phyloP scores from a whole-genome alignment of 2,113 vertebrate genomes.

The Dermatemys mawii region DNA sequence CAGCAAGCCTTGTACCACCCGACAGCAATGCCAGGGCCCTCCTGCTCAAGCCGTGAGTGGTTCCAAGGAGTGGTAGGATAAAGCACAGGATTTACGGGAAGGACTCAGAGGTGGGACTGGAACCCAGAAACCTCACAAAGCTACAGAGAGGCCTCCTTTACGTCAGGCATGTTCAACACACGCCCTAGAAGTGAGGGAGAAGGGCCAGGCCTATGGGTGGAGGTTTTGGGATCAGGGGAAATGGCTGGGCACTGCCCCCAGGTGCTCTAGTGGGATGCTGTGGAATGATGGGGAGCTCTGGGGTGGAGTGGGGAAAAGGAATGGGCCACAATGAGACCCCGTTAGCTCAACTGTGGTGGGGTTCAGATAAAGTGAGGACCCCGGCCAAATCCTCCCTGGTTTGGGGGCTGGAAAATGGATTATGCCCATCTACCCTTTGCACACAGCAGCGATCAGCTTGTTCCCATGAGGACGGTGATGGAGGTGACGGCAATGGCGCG shows the following conservation, averaged over 20 bases:
- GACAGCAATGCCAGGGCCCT: not conserved
- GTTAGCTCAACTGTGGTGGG: not conserved
- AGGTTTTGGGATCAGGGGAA: too few relatives aligned
- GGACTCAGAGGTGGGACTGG: not conserved
- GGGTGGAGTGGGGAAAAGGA: not conserved
- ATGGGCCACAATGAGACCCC: not conserved
- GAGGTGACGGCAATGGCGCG: conserved; percentile 71
- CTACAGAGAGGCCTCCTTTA: not conserved
- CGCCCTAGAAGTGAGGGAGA: too few relatives aligned
- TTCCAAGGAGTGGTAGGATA: not conserved
- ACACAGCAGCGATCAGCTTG: conserved; percentile 17
- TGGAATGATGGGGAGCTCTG: not conserved
- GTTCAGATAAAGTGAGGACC: not conserved
- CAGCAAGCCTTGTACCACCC: not conserved
- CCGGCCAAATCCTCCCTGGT: too few relatives aligned
- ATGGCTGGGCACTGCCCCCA: not conserved
- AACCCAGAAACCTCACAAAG: not conserved
- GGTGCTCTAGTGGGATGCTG: not conserved
- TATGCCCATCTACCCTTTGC: not conserved
- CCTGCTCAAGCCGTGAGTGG: not conserved
- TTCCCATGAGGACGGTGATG: conserved; percentile 67
- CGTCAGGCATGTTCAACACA: not conserved
- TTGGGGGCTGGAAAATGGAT: not conserved
- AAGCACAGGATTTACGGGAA: not conserved
- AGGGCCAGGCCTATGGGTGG: too few relatives aligned